phyloP scores from a whole-genome alignment of 1,140 invertebrate species.

The Cydia splendana region DNA sequence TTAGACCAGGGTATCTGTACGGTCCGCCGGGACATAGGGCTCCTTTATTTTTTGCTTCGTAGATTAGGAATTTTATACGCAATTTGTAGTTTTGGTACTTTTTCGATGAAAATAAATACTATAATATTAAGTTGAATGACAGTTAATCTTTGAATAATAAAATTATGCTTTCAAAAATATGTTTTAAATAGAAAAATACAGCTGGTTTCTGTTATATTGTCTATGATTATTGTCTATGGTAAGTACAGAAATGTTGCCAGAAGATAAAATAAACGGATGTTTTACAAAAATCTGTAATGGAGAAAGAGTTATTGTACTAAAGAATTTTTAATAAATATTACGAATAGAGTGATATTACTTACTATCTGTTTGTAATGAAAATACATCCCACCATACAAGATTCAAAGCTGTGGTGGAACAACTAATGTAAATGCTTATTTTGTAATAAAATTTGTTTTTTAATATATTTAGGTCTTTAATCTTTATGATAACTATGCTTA shows the following conservation, averaged over 20 bases:
- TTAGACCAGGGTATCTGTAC: constrained; percentile 49
- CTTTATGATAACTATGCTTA: no score
- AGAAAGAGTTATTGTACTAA: no score
- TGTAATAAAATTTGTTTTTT: no score
- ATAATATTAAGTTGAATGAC: background rate
- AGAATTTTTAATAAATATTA: no score
- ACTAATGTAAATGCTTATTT: no score
- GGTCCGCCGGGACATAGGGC: constrained; percentile 43
- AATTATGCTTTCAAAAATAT: background rate
- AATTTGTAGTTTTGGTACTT: background rate
- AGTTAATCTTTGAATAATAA: background rate
- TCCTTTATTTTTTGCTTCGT: constrained; percentile 48
- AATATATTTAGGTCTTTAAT: no score
- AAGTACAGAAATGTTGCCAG: background rate
- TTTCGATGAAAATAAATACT: no score
- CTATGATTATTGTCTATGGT: constrained; percentile 2
- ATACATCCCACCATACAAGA: no score
- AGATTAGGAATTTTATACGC: no score
- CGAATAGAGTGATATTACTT: no score
- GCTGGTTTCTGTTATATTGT: background rate
- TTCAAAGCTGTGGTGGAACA: no score
- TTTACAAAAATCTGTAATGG: background rate
- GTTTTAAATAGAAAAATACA: background rate
- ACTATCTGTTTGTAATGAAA: no score
- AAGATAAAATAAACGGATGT: background rate